phyloP scores from a whole-genome alignment of 2,113 vertebrate genomes.

The Thinocorus orbignyianus region DNA sequence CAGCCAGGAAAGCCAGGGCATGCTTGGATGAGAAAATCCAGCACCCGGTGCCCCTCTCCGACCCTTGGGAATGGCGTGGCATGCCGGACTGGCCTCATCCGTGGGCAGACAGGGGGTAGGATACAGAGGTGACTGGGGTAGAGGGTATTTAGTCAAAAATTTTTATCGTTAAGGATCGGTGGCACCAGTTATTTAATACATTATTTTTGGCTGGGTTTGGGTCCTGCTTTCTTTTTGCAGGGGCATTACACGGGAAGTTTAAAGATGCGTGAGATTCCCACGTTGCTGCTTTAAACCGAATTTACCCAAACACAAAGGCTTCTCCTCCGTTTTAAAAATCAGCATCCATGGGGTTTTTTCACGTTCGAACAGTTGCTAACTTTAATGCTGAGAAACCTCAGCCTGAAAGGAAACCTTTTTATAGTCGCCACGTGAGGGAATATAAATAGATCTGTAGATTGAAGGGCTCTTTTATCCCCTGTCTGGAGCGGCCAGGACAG shows the following conservation, averaged over 20 bases:
- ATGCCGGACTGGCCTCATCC: accelerated
- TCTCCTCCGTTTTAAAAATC: not conserved
- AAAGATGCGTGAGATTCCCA: not conserved
- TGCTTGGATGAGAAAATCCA: not conserved
- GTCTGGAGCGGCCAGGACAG: conserved; percentile 8
- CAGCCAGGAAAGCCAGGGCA: not conserved
- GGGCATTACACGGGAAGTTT: accelerated
- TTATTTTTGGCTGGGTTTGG: not conserved
- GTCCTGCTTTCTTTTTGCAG: not conserved
- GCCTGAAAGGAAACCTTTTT: conserved; percentile 59
- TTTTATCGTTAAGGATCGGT: not conserved
- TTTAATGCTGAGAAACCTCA: conserved; percentile 55
- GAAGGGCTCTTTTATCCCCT: conserved; percentile 62
- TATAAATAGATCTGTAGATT: conserved; percentile 66
- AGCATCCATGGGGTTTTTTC: not conserved
- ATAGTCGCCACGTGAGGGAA: conserved; percentile 42
- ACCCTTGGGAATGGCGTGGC: not conserved
- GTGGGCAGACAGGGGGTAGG: accelerated
- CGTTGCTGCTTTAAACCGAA: accelerated
- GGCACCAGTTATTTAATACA: not conserved
- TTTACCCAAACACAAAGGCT: not conserved
- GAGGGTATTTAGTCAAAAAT: not conserved
- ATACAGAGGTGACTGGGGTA: not conserved
- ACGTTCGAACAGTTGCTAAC: not conserved
- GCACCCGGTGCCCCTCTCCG: not conserved